Evolutionary conservation across 2,888 invertebrate genomes (phyloP), one percentile per base, ranked within the genome.

Genomic region (Lithophane ornitopus): DNA sequence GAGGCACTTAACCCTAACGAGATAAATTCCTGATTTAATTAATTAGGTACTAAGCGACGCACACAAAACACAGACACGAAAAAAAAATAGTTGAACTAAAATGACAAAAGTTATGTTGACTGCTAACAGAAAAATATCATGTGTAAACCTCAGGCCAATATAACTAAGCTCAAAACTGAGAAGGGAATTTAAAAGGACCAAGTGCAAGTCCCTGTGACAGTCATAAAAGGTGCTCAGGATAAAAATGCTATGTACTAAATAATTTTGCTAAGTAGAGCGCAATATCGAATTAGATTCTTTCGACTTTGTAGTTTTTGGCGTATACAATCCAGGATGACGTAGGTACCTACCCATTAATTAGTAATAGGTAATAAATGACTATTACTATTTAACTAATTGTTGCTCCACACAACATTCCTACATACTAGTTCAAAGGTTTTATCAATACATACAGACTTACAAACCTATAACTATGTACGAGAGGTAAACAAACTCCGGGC

Each of bases 401-500:
- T n/a, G 14, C 22, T 19, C 22, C 4, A 63, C 26, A 76, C 3
- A 16, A 76, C 44, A 58, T 34, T 76, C 41, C 49, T 49, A 46
- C 49, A 46, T 52, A 54, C 56, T 70, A 54, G 66, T 81, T 52
- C 69, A 76, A 80, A 70, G 59, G 68, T 84, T 84, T 82, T 81
- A 82, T 85, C 82, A 81, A 74, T 74, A 65, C 66, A 61, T 41
- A 71, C 62, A 52, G 26, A 56, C 46, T 0, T n/a, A 71, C 49
- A 69, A 28, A 82, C 16, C 3, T 76, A 76, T 63, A 80, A 44
- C 49, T 63, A 28, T 34, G 62, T 67, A 75, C 41, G 9, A 78
- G 81, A 86, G 87, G 87, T 86, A 86, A 86, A 88, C 70, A 87
- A 87, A 87, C 86, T 87, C 83, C 52, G 22, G 6, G 2, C 73